phyloP scores from a whole-genome alignment of 2,888 invertebrate species.

The Caenorhabditis angaria region DNA sequence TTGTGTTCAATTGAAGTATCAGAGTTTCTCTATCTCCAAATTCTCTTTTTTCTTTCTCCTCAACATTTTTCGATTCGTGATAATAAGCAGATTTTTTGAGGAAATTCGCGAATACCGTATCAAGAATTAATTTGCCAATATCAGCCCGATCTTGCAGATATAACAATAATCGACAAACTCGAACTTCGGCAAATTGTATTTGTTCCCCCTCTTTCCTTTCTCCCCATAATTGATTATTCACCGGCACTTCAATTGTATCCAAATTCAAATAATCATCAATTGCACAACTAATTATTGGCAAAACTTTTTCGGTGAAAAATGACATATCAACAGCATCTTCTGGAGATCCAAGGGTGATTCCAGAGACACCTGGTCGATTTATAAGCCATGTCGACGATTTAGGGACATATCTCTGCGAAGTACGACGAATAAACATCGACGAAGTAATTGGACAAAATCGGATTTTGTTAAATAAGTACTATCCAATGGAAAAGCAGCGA shows the following conservation, averaged over 20 bases:
- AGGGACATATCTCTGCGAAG: conserved; percentile 88
- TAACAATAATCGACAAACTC: conserved; percentile 81
- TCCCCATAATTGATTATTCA: conserved; percentile 31
- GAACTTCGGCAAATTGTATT: conserved; percentile 72
- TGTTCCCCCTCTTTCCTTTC: conserved; percentile 57
- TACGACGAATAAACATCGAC: conserved; percentile 77
- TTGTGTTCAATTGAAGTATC: conserved; percentile 24
- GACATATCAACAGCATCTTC: conserved; percentile 47
- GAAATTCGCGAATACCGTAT: conserved; percentile 83
- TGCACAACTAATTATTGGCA: conserved; percentile 49
- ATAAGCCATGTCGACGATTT: conserved; percentile 84
- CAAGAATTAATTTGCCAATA: conserved; percentile 83
- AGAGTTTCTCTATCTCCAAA: conserved; percentile 29
- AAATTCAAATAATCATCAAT: conserved; percentile 46
- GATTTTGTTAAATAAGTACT: conserved; percentile 76
- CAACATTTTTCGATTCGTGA: conserved; percentile 45
- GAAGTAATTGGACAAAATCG: conserved; percentile 65
- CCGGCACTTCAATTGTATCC: conserved; percentile 62
- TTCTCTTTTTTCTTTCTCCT: conserved; percentile 12
- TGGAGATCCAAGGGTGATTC: conserved; percentile 35
- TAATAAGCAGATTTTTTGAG: conserved; percentile 74
- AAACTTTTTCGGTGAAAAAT: conserved; percentile 50
- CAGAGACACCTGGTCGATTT: conserved; percentile 53
- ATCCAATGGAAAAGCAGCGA: conserved; percentile 85
- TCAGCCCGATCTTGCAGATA: conserved; percentile 87